These are phyloP conservation scores for Propithecus perrieri DNA, from an alignment of 2,797 vertebrate species.

Conservation along the genomic window DNA sequence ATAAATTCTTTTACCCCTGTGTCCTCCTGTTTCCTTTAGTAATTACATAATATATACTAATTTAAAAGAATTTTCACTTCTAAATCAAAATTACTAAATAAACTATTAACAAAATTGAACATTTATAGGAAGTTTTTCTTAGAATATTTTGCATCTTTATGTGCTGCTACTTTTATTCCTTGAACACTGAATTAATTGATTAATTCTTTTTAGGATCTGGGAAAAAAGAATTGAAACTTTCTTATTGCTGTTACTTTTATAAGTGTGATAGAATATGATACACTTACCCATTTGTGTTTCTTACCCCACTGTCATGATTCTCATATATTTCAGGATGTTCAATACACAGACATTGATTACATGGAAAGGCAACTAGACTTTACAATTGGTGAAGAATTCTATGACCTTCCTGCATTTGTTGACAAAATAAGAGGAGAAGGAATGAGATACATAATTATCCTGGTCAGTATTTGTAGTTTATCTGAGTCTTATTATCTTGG, in stretches of 20 bases:
- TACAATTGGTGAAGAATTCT: conserved; percentile 86
- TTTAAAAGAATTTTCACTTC: not conserved
- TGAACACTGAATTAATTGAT: not conserved
- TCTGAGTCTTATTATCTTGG: not conserved
- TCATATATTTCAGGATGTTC: conserved; percentile 90
- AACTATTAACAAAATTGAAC: not conserved
- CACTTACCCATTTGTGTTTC: not conserved
- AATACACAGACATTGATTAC: conserved; percentile 96
- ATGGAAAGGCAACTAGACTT: conserved; percentile 95
- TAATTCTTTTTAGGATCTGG: not conserved
- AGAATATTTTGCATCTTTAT: not conserved
- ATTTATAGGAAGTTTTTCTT: not conserved
- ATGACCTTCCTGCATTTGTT: conserved; percentile 88
- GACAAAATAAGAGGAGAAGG: conserved; percentile 89
- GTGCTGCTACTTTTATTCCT: not conserved
- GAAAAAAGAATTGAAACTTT: not conserved
- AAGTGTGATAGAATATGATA: not conserved
- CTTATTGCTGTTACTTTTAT: not conserved
- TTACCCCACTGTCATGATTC: not conserved
- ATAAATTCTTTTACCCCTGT: not conserved
- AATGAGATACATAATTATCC: conserved; percentile 95
- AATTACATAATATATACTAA: not conserved
- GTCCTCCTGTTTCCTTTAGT: not conserved
- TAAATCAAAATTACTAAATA: not conserved
- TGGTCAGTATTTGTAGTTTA: conserved; percentile 86